phyloP scores from a whole-genome alignment of 2,797 vertebrate species.

The Spea hammondii region DNA sequence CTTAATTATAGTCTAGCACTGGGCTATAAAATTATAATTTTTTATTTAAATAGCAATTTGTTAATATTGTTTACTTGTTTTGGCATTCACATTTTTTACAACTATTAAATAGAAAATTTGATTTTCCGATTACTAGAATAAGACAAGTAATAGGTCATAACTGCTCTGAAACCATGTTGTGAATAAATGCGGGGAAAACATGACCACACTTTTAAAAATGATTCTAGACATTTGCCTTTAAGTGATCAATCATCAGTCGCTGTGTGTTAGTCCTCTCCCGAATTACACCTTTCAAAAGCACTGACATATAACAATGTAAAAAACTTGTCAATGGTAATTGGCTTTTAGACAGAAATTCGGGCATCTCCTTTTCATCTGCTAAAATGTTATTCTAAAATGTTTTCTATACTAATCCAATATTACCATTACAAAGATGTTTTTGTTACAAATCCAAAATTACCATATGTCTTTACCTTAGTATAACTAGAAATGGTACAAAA shows the following conservation, averaged over 20 bases:
- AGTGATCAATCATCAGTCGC: constrained; percentile 5
- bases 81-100: too few species aligned
- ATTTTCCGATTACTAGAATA: neutral
- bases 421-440: too few species aligned
- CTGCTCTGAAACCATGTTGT: neutral
- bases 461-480: too few species aligned
- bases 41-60: too few species aligned
- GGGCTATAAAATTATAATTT: too few species aligned
- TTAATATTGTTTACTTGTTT: too few species aligned
- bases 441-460: too few species aligned
- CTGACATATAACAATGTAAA: constrained; percentile 7
- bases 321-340: constrained; percentile 3
- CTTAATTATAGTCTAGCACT: neutral
- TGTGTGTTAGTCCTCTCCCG: neutral
- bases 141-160: neutral
- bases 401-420: too few species aligned
- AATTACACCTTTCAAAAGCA: constrained; percentile 11
- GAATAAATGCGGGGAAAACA: constrained; percentile 5
- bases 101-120: neutral
- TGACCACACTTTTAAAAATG: constrained; percentile 14
- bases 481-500: too few species aligned
- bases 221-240: constrained; percentile 15
- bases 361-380: neutral
- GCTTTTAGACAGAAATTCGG: neutral
- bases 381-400: too few species aligned